Conservation (phyloP, 1,140 invertebrate species). For the Drepana arcuata region DNA sequence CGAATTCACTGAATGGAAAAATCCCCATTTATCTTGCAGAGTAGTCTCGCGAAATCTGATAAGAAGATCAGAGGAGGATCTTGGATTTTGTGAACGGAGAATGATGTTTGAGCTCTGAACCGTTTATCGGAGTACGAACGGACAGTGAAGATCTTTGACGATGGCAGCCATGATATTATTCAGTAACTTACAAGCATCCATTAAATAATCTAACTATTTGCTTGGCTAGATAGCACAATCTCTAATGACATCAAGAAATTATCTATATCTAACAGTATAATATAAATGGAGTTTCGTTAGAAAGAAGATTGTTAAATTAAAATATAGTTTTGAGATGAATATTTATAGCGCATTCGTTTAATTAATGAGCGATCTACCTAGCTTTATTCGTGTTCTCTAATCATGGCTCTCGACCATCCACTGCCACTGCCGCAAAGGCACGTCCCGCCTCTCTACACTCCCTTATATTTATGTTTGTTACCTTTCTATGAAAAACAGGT, state of each 20-base stretch:
- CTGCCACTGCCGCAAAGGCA: slow-evolving; percentile 14
- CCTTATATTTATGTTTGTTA: slow-evolving; percentile 29
- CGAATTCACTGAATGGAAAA: slow-evolving; percentile 30
- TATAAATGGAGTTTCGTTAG: neutral
- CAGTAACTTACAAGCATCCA: neutral
- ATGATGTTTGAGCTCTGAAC: neutral
- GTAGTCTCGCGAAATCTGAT: slow-evolving; percentile 36
- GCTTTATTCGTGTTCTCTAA: too few relatives aligned
- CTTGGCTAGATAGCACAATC: too few relatives aligned
- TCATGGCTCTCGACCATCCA: slow-evolving; percentile 8
- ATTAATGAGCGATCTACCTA: neutral
- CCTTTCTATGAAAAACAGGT: slow-evolving; percentile 8
- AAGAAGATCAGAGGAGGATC: slow-evolving; percentile 28
- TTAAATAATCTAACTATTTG: too few relatives aligned
- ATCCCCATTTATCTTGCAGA: slow-evolving; percentile 39
- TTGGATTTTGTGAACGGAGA: slow-evolving; percentile 15
- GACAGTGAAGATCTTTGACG: too few relatives aligned
- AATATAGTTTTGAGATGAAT: neutral
- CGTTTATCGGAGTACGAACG: too few relatives aligned
- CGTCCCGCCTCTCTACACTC: slow-evolving; percentile 27
- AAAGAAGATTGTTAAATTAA: neutral
- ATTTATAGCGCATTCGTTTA: neutral
- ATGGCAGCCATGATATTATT: neutral
- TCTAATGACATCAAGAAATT: neutral
- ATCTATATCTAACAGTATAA: neutral